Base-by-base conservation (phyloP, 2,113 vertebrate species). In the Bubo blakistoni region DNA sequence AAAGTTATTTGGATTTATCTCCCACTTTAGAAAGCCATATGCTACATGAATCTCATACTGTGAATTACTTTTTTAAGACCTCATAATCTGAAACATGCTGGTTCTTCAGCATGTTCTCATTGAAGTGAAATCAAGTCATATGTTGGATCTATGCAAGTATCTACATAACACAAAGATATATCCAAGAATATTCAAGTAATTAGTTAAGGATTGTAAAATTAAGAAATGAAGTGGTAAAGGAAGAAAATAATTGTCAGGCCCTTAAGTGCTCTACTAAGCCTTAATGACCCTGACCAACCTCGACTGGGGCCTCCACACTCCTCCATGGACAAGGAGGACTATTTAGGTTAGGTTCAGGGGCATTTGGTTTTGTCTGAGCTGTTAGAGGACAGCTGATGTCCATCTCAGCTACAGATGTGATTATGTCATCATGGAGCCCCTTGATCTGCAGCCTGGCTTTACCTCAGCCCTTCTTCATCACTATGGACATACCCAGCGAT, bases 341-440 rank as follows among this genome's bases (percentile, higher is more conserved):
- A 3, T 20, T 62, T 25, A 59, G 46, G 26, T 6, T 52, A 0
- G 0, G 4, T 27, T 27, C 5, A 4, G 17, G 13, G 4, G 1
- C 7, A 6, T 46, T 46, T 66, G 38, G 6, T 20, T 19, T 36
- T 49, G 7, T 10, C 32, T 49, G 42, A 78, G 49, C 17, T 90
- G 13, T 0, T 72, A 27, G n/a, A 59, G 22, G 6, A 22, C 24
- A 77, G 44, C 8, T 63, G 38, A 7, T 46, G 49, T 16, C 14
- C 10, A 14, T 26, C 11, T 24, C n/a, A 15, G 5, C 14, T 46
- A 7, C 7, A 63, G 18, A 20, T 20, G 2, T 15, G 38, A 25
- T 26, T 19, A 14, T 66, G 10, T 11, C 18, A 54, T 36, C 44
- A 59, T 11, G 12, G 30, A 71, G 20, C 17, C 24, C 44, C 21